A percentile compares a stretch with the other conserved stretches of the same genome.
Evolutionary conservation across 2,797 vertebrate species (phyloP).

Genomic region (Lerista edwardsae): DNA sequence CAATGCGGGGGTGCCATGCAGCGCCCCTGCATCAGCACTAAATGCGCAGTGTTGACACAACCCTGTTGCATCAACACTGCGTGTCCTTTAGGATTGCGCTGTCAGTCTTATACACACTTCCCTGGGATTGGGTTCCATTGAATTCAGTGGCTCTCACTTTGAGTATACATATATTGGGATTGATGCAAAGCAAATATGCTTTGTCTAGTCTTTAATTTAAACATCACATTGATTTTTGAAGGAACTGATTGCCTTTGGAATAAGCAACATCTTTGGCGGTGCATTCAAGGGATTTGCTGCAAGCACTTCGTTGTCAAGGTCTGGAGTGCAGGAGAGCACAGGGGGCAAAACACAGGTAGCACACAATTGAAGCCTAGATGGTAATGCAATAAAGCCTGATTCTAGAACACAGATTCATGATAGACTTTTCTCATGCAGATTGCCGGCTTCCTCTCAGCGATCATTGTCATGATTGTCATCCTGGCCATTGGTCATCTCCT

Average conservation of each 20-base stretch:
- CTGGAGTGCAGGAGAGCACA: conserved; percentile 93
- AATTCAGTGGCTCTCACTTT: too few species aligned
- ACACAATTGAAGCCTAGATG: not conserved
- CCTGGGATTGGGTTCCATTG: too few species aligned
- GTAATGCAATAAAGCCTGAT: not conserved
- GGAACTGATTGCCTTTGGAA: conserved; percentile 96
- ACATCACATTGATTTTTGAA: conserved; percentile 28
- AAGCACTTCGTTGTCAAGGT: conserved; percentile 93
- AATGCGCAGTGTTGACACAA: too few species aligned
- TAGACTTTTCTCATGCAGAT: conserved; percentile 77
- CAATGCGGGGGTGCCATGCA: too few species aligned
- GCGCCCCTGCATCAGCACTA: too few species aligned
- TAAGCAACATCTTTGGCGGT: conserved; percentile 90
- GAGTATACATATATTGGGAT: too few species aligned
- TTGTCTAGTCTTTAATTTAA: not conserved
- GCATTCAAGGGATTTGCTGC: conserved; percentile 89
- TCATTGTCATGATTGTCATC: conserved; percentile 89
- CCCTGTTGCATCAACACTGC: too few species aligned
- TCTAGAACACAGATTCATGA: not conserved
- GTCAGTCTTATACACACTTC: too few species aligned
- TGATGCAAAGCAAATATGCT: not conserved
- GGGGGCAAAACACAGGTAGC: conserved; percentile 97
- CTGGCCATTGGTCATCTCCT: conserved; percentile 89
- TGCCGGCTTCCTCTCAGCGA: conserved; percentile 88
- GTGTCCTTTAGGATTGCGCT: too few species aligned